Base-by-base conservation (phyloP, 64 coral and sea anemone genomes). In the Montipora capricornis region DNA sequence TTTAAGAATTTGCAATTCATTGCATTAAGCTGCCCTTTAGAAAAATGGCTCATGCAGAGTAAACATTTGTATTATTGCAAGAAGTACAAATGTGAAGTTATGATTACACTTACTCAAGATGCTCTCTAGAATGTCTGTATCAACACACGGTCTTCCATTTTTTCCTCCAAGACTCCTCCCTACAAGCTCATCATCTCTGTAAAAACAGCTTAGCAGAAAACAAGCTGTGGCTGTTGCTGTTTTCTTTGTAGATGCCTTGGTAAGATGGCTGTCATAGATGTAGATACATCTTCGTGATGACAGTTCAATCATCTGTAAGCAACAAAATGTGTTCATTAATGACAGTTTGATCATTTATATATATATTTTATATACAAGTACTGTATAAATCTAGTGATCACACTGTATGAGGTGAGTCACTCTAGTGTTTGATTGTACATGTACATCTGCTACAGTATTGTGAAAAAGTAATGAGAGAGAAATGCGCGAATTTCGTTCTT, bases 221-320 rank as follows among this genome's bases (percentile, higher is more conserved):
- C 70, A 76, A 53, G 48, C 86, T 44, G 70, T 88, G 53, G 70
- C 71, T 29, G 70, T 88, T 44, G 82, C 57, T 45, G 82, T 46
- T 48, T 60, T 73, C 53, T 88, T 75, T 20, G 48, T 22, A 44
- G 51, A 20, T 55, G 70, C 86, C 53, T 76, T 88, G 19, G 86
- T 75, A 37, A 76, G 19, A 51, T 88, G 69, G 47, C 86, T 88
- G 13, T 88, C 86, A 88, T 55, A 88, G 49, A 76, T 57, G 29
- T 76, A 88, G 24, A 88, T 45, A 75, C 16, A 75, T 88, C 57
- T 76, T 24, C 86, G 70, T 75, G 71, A 70, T 75, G 86, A 88
- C 49, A 88, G 86, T 60, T 88, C 86, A 75, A 88, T 88, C 86
- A 88, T 88, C 86, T 57, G 53, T 48, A 73, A 87, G 62, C 19